Evolutionary conservation across 2,797 vertebrate species (phyloP), one percentile per base, ranked within the genome.

Genomic region (Artibeus jamaicensis): DNA sequence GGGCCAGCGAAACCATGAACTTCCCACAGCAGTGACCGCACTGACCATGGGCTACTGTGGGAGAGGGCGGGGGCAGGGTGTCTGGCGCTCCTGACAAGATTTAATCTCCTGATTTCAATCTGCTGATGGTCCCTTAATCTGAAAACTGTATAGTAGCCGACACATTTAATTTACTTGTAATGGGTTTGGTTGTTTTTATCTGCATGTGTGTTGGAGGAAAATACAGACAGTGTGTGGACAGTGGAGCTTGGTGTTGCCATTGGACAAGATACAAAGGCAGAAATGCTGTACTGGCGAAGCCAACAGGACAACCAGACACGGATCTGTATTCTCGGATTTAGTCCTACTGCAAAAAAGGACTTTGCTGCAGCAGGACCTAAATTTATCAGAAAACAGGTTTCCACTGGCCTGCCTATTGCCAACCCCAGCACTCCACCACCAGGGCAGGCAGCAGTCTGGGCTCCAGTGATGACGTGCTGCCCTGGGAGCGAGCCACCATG

Each of bases 21-120:
- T 10, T 0, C 57, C 34, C 29, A 6, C 50, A 10, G 29, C 14
- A 16, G 16, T 24, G 24, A 39, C 5, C 5, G 34, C 26, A 82
- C n/a, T 39, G 16, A 34, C 76, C 14, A 1, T 50, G 78, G 39
- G 53, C 37, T 59, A 37, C 55, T 44, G 39, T 0, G 10, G 62
- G 32, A 4, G 44, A 18, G 3, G 16, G 16, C 3, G 37, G 78
- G 50, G 34, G 76, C 3, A 5, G 50, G 77, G 53, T 11, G 32
- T 37, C 8, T 78, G 50, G n/a, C 34, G 1, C 78, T 91, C 32
- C 34, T 16, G 84, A 77, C 83, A 95, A 93, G 84, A 48, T 94
- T 92, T 98, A 98, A 98, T 98, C 96, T 96, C 2, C 0, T 19
- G 37, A 92, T 97, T 98, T 97, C 98, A 98, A 97, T 98, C 98